Base-by-base conservation (phyloP, 2,113 vertebrate species). In the Melanocharis versteri region DNA sequence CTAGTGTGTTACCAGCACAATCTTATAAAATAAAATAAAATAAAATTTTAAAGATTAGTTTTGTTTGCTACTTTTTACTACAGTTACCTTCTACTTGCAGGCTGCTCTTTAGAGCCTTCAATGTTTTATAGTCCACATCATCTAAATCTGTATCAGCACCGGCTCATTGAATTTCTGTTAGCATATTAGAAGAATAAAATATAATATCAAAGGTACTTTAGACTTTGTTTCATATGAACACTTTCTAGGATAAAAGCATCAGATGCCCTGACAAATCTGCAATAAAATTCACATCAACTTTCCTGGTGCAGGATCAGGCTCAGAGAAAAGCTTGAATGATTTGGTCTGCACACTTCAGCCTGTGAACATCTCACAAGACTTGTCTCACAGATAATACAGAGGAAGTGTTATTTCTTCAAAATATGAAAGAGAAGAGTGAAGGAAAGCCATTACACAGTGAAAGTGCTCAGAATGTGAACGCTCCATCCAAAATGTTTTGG, bases 211-310 rank as follows among this genome's bases (percentile, higher is more conserved):
- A 87, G 66, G 39, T 62, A 53, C 62, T 86, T 96, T 51, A 37
- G 86, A 66, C 35, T 87, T 84, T 73, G 21, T 77, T 93, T 94
- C 30, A 23, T 66, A 35, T 13, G 78, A 90, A 37, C 47, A 47
- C 51, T 93, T 93, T 54, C 30, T 62, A 37, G 81, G 76, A 62
- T 73, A 90, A 96, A 91, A 86, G 50, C 56, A 70, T 42, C 33
- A 42, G 50, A 60, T 66, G 16, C 15, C 37, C 78, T 62, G 54
- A 58, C 9, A 80, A 83, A 90, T 45, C 50, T 13, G 45, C 76
- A 83, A 45, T 93, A 91, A 93, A 87, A 93, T 69, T 91, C 71
- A n/a, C 58, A 83, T 88, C 60, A 65, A 40, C 26, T 80, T 90
- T 69, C 27, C 24, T 42, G 13, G 11, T 19, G 15, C 57, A 79